These are phyloP conservation scores for Aphidius gifuensis DNA, from an alignment of 1,140 invertebrate species.

Conservation along the genomic window DNA sequence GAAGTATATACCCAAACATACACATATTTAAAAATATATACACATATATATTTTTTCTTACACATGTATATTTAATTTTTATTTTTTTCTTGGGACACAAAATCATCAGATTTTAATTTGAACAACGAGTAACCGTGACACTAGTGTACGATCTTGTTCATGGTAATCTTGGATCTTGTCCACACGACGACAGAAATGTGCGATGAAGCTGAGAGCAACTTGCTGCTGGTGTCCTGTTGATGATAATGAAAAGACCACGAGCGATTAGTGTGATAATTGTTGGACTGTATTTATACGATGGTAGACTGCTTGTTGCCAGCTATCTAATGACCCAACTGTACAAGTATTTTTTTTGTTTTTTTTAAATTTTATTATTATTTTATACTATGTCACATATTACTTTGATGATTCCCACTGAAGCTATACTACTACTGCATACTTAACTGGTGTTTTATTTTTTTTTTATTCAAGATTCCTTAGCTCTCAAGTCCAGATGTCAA, in stretches of 20 bases:
- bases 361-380: conserved; percentile 18
- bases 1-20: neutral
- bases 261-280: conserved; percentile 29
- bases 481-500: too few species aligned
- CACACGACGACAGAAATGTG: neutral
- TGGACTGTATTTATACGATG: conserved; percentile 9
- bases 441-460: too few species aligned
- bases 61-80: neutral
- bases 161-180: conserved; percentile 30
- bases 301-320: neutral
- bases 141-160: conserved; percentile 26
- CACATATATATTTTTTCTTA: too few species aligned
- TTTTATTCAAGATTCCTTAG: too few species aligned
- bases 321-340: conserved; percentile 1
- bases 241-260: conserved; percentile 27
- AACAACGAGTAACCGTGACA: conserved; percentile 22
- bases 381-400: neutral
- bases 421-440: too few species aligned
- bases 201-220: neutral
- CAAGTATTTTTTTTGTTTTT: conserved; percentile 3
- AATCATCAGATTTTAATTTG: conserved; percentile 29
- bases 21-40: neutral
- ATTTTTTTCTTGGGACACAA: neutral
- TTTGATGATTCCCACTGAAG: neutral
- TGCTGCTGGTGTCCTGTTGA: conserved; percentile 1